Percentiles rank a stretch among this genome's conserved stretches.
Conservation (phyloP, 2,888 invertebrate genomes). For the Deroplatys truncata region DNA sequence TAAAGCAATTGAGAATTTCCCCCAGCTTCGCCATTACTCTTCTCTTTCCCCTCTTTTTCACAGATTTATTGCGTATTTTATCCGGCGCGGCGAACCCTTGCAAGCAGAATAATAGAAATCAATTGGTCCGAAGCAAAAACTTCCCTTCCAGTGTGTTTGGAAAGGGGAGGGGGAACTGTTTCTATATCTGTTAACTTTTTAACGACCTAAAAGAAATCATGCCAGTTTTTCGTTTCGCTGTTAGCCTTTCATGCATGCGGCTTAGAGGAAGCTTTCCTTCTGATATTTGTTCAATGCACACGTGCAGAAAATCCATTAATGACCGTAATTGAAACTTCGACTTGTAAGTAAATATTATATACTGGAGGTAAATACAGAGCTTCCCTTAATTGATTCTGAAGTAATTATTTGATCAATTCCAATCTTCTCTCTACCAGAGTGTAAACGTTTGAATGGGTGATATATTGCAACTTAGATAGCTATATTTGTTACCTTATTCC, state of each 20-base stretch:
- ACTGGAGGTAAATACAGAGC: too few species aligned
- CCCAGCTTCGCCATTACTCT: not conserved
- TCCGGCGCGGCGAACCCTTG: not conserved
- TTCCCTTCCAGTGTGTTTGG: not conserved
- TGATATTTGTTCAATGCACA: not conserved
- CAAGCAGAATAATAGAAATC: not conserved
- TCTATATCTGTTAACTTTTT: not conserved
- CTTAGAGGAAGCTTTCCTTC: too few species aligned
- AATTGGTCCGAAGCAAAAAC: not conserved
- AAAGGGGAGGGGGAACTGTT: not conserved
- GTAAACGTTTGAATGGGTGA: too few species aligned
- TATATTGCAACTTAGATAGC: too few species aligned
- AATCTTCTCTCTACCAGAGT: too few species aligned
- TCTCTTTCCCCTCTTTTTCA: not conserved
- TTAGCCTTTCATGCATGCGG: not conserved
- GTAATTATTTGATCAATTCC: too few species aligned
- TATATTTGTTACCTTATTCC: too few species aligned
- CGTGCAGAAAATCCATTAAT: not conserved
- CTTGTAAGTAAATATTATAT: too few species aligned
- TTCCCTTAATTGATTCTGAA: too few species aligned
- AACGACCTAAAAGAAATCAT: not conserved
- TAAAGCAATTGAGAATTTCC: not conserved
- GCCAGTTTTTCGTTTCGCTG: not conserved
- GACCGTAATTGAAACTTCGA: too few species aligned
- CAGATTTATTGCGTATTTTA: not conserved